Evolutionary conservation across 2,888 invertebrate genomes (phyloP).

Genomic region (Sisyra nigra): DNA sequence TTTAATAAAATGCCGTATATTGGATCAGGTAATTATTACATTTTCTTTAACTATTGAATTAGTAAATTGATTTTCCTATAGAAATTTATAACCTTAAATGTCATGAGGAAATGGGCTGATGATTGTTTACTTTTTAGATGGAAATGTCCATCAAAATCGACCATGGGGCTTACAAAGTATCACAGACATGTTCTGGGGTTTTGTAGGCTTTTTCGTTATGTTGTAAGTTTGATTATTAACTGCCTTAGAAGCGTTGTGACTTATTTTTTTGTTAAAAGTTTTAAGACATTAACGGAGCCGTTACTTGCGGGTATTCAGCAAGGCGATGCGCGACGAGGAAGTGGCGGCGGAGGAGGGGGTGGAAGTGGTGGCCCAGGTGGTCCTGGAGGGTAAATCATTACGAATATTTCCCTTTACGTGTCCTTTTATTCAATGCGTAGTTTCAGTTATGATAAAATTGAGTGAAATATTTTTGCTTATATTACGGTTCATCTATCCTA

Average conservation of each 20-base stretch:
- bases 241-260: too few relatives aligned
- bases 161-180: neutral
- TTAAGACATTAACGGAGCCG: neutral
- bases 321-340: neutral
- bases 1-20: too few relatives aligned
- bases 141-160: neutral
- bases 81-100: too few relatives aligned
- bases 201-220: neutral
- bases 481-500: too few relatives aligned
- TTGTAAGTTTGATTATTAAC: too few relatives aligned
- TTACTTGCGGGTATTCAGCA: neutral
- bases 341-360: neutral
- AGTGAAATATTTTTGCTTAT: too few relatives aligned
- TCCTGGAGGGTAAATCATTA: neutral
- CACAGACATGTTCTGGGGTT: neutral
- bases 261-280: neutral
- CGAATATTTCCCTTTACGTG: neutral
- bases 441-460: neutral
- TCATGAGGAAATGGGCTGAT: too few relatives aligned
- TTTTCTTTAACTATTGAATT: too few relatives aligned
- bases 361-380: neutral
- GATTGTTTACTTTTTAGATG: conserved; percentile 1
- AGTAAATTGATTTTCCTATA: too few relatives aligned
- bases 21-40: too few relatives aligned
- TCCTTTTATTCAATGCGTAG: neutral